Conservation (phyloP, 2,797 vertebrate species). For the Chrosomus eos region DNA sequence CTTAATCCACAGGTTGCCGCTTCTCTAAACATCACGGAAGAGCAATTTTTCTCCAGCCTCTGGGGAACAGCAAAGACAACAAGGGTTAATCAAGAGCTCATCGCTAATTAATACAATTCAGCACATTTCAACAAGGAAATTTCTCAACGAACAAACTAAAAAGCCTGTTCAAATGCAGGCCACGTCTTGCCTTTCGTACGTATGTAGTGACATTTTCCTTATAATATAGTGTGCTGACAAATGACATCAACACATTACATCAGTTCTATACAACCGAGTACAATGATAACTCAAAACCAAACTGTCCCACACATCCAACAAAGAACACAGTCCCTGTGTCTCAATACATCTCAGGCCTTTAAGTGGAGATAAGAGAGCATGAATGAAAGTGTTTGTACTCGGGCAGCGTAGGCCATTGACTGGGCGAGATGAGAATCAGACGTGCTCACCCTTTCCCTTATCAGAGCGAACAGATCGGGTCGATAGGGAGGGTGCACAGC, state of each 20-base stretch:
- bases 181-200: constrained; percentile 6
- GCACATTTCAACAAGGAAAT: constrained; percentile 9
- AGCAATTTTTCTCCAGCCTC: constrained; percentile 36
- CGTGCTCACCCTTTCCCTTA: constrained; percentile 59
- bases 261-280: neutral
- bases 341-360: constrained; percentile 43
- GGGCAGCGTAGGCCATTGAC: constrained; percentile 58
- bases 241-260: constrained; percentile 47
- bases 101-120: constrained; percentile 33
- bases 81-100: constrained; percentile 31
- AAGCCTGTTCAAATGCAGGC: neutral
- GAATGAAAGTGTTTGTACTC: constrained; percentile 57
- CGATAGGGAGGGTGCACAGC: constrained; percentile 58
- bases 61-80: constrained; percentile 27
- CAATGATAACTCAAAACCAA: constrained; percentile 45
- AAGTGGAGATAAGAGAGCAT: constrained; percentile 53
- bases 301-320: constrained; percentile 44
- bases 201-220: constrained; percentile 12
- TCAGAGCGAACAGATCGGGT: constrained; percentile 59
- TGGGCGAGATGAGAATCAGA: constrained; percentile 61
- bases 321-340: constrained; percentile 43
- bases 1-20: constrained; percentile 38
- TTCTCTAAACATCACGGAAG: constrained; percentile 44
- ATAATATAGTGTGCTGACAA: constrained; percentile 38
- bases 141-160: neutral